Percentiles rank a stretch among this genome's conserved stretches.
Conservation (phyloP, 2,888 invertebrate species). For the Agrochola circellaris region DNA sequence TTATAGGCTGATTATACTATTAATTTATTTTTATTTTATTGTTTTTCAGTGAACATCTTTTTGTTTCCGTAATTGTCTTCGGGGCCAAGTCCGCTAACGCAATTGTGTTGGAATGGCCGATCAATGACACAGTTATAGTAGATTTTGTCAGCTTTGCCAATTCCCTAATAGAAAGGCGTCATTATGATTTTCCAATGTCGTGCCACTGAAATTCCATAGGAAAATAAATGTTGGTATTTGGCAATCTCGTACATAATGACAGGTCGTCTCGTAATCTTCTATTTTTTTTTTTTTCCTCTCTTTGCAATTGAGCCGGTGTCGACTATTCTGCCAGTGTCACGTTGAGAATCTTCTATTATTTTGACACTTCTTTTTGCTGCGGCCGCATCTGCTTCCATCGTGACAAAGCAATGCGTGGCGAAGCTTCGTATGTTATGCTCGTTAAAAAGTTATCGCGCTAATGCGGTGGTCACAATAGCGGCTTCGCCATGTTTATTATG, state of each 20-base stretch:
- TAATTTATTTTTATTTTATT: background rate
- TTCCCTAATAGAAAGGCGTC: background rate
- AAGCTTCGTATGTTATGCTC: too few relatives aligned
- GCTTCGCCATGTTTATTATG: too few relatives aligned
- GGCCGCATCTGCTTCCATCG: too few relatives aligned
- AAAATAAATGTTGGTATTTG: background rate
- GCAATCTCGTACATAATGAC: background rate
- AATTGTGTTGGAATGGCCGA: background rate
- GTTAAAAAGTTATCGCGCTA: too few relatives aligned
- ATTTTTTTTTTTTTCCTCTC: background rate
- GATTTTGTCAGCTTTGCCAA: background rate
- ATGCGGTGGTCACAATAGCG: too few relatives aligned
- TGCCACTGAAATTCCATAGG: background rate
- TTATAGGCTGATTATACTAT: too few relatives aligned
- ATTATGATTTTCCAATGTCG: background rate
- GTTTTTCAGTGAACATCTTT: background rate
- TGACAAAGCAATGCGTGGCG: too few relatives aligned
- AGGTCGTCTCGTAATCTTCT: background rate
- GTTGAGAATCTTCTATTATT: too few relatives aligned
- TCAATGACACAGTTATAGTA: background rate
- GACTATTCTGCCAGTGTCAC: too few relatives aligned
- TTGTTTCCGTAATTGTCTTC: background rate
- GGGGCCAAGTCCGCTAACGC: background rate
- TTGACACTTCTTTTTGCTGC: too few relatives aligned
- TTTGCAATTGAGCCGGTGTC: too few relatives aligned